Evolutionary conservation across 2,797 vertebrate genomes (phyloP), one percentile per base, ranked within the genome.

Genomic region (Poecilia picta): DNA sequence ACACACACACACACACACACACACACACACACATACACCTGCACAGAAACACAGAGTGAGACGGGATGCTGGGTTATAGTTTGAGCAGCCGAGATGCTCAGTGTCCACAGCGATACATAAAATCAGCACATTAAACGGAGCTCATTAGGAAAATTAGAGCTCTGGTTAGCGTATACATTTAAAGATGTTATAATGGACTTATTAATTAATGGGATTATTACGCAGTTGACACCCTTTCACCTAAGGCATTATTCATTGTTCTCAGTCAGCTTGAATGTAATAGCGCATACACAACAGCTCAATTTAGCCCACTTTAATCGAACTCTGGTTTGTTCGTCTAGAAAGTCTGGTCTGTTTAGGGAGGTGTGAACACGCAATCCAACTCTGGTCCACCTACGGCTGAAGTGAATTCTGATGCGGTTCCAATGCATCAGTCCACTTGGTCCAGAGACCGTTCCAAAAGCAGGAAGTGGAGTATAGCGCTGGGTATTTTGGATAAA

Each of bases 71-170:
- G 18, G 23, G 7, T 55, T 6, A 46, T 59, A 51, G 72, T 77
- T 64, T 75, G 25, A 71, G 76, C 31, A 55, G 31, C 8, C 2
- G 10, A 72, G 39, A 16, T 57, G 72, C 76, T 62, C 31, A 59
- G 53, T 23, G 51, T 72, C 15, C 53, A 76, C 43, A n/a, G 5
- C 36, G 72, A 53, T 46, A 64, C 66, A 81, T 76, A 81, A 82
- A 81, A 81, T 39, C 13, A 87, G 25, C 28, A 81, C 59, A 81
- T 89, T 84, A 85, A 47, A 25, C 16, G 0, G 23, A 84, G 74
- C 59, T 88, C 78, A 88, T 85, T 78, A 84, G 55, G 72, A 71
- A 75, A 76, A 87, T 89, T 72, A 79, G 6, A 85, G 36, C 47
- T 2, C 45, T 51, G 62, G 82, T 82, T 75, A 74, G 13, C 68